Conservation (phyloP, 2,888 invertebrate species). For the Parnassius orleans region DNA sequence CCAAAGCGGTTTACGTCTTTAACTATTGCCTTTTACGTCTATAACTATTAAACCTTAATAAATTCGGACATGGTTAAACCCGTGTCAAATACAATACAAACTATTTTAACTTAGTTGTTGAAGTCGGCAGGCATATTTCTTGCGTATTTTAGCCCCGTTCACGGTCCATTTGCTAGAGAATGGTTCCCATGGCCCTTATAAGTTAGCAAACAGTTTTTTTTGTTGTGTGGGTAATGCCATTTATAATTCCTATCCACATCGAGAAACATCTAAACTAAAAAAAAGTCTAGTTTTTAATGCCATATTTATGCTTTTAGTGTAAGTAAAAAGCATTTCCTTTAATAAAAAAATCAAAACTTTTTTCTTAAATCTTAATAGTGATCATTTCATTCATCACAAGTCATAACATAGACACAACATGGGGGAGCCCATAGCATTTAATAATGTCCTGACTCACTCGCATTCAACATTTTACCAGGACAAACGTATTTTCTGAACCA, state of each 20-base stretch:
- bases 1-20: too few species aligned
- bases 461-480: too few species aligned
- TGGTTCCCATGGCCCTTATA: conserved; percentile 11
- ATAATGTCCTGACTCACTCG: too few species aligned
- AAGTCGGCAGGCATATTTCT: conserved; percentile 21
- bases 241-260: not conserved
- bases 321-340: too few species aligned
- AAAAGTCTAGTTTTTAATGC: not conserved
- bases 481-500: too few species aligned
- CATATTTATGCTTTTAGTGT: too few species aligned
- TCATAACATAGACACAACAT: too few species aligned
- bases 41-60: conserved; percentile 20
- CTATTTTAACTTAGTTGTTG: conserved; percentile 21
- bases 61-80: conserved; percentile 22
- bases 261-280: not conserved
- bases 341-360: too few species aligned
- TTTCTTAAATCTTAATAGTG: too few species aligned
- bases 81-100: conserved; percentile 23
- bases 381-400: too few species aligned
- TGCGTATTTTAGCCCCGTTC: conserved; percentile 16
- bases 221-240: not conserved
- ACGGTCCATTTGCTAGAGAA: conserved; percentile 20
- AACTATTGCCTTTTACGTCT: conserved; percentile 16
- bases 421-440: too few species aligned
- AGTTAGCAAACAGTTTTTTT: conserved; percentile 7